Conservation (phyloP, 2,113 vertebrate genomes). For the Leptodactylus fuscus region DNA sequence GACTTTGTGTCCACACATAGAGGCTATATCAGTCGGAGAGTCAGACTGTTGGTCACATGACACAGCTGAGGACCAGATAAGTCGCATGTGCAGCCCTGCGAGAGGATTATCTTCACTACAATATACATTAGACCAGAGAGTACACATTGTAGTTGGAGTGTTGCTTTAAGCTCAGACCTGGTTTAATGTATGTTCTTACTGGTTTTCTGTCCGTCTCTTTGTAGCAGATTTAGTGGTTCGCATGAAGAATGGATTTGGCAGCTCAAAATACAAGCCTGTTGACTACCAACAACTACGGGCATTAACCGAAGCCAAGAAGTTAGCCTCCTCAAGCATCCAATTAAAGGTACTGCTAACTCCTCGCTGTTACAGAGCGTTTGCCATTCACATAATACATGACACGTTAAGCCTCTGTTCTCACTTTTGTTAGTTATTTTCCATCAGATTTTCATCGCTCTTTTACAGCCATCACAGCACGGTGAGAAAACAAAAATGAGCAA, state of each 20-base stretch:
- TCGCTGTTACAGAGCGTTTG: background rate
- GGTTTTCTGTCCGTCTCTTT: conserved; percentile 62
- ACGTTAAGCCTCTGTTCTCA: background rate
- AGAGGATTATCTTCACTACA: no score
- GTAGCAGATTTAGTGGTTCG: conserved; percentile 71
- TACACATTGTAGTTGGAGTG: no score
- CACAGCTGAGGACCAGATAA: no score
- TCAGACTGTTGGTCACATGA: no score
- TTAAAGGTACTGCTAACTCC: conserved; percentile 79
- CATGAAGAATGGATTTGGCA: conserved; percentile 76
- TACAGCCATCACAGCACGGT: background rate
- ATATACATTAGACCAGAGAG: no score
- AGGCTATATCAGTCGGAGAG: no score
- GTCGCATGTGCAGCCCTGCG: no score
- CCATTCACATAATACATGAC: background rate
- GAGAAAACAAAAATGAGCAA: no score
- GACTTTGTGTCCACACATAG: no score
- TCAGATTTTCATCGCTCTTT: background rate
- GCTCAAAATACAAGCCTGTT: conserved; percentile 79
- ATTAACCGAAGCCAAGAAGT: conserved; percentile 79
- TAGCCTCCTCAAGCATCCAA: conserved; percentile 75
- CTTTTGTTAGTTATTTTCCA: background rate
- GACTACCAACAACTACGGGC: conserved; percentile 81
- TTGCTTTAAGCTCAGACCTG: background rate
- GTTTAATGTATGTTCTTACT: background rate